Percentiles rank a stretch among this genome's conserved stretches.
These are phyloP conservation scores for Lethenteron reissneri DNA, from an alignment of 2,113 vertebrate genomes.

Conservation along the genomic window DNA sequence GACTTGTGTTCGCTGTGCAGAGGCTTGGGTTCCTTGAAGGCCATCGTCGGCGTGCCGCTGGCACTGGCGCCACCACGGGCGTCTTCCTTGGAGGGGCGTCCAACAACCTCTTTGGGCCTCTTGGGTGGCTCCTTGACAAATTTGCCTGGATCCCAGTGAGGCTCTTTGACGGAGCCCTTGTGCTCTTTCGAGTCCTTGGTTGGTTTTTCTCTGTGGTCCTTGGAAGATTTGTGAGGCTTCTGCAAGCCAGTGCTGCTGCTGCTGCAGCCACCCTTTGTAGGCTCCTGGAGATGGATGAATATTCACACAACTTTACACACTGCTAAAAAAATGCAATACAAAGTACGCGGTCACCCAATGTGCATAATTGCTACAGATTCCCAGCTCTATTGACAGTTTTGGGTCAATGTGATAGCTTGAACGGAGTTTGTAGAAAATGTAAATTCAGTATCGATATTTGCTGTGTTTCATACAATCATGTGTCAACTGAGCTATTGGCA, in stretches of 20 bases:
- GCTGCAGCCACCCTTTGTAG: conserved; percentile 31
- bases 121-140: conserved; percentile 40
- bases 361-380: no score
- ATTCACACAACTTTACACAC: neutral
- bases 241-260: conserved; percentile 14
- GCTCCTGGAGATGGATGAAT: conserved; percentile 19
- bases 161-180: conserved; percentile 48
- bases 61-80: conserved; percentile 19
- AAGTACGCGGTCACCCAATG: neutral
- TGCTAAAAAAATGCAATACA: neutral
- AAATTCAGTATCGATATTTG: no score
- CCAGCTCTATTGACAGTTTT: no score
- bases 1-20: conserved; percentile 69
- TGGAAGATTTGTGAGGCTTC: conserved; percentile 70
- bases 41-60: conserved; percentile 47
- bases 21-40: conserved; percentile 76
- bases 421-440: no score
- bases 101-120: conserved; percentile 47
- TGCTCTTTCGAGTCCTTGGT: conserved; percentile 77
- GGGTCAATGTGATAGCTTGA: no score
- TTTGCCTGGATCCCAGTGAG: conserved; percentile 41
- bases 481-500: no score
- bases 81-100: conserved; percentile 70
- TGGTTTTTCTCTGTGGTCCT: conserved; percentile 75
- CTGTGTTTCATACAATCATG: no score